Evolutionary conservation across 1,140 invertebrate species (phyloP).

Genomic region (Trichonephila clavata): DNA sequence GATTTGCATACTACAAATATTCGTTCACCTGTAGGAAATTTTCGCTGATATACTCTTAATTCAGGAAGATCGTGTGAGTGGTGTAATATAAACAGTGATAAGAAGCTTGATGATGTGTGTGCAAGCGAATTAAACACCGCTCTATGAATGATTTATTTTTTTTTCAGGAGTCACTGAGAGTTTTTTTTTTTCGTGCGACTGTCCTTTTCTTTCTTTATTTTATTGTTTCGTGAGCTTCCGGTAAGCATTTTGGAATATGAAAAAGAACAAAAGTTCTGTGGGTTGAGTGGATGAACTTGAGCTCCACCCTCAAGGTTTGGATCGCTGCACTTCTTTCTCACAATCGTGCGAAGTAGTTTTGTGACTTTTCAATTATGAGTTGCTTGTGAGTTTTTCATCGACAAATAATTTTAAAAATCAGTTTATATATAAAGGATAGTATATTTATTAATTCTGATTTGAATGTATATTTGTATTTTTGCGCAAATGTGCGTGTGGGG

Average conservation of each 20-base stretch:
- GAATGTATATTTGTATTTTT: too few species aligned
- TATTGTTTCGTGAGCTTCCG: background rate
- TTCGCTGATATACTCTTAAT: background rate
- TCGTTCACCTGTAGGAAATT: slow-evolving; percentile 12
- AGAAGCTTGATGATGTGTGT: background rate
- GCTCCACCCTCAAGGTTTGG: background rate
- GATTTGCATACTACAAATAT: background rate
- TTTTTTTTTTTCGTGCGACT: background rate
- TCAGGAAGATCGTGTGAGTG: background rate
- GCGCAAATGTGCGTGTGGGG: too few species aligned
- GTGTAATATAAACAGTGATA: background rate
- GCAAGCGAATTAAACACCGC: background rate
- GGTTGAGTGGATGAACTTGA: background rate
- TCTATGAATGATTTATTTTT: background rate
- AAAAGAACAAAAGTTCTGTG: background rate
- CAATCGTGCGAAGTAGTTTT: background rate
- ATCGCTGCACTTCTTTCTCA: background rate
- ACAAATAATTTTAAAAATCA: too few species aligned
- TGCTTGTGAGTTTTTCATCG: too few species aligned
- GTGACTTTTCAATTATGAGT: background rate
- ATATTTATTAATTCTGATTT: too few species aligned
- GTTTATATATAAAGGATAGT: too few species aligned
- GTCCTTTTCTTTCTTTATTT: background rate
- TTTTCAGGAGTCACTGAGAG: background rate
- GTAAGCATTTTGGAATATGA: background rate